Conservation (phyloP, 2,113 vertebrate genomes). For the Xiphorhynchus elegans region DNA sequence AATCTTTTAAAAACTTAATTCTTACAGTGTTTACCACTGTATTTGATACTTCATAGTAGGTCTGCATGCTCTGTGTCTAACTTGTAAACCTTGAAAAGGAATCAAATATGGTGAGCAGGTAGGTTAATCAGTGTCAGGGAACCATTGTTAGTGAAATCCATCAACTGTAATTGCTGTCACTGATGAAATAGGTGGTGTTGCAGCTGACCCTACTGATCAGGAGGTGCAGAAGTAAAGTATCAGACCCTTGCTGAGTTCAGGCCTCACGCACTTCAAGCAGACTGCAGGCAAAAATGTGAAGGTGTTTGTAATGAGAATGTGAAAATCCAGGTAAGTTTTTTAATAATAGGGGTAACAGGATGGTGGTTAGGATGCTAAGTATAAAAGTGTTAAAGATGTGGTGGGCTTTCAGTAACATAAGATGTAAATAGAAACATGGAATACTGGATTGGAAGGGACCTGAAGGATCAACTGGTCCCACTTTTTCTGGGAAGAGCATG, state of each 20-base stretch:
- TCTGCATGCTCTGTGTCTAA: neutral
- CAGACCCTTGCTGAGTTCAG: neutral
- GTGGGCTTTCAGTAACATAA: neutral
- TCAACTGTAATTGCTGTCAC: slow-evolving; percentile 17
- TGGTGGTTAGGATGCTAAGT: neutral
- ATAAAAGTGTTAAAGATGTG: neutral
- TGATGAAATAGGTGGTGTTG: neutral
- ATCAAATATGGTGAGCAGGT: neutral
- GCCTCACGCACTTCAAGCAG: neutral
- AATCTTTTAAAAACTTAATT: neutral
- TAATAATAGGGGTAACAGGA: neutral
- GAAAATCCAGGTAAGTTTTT: neutral
- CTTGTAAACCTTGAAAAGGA: neutral
- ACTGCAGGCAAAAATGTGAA: neutral
- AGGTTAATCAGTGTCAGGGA: slow-evolving; percentile 31
- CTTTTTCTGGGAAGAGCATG: neutral
- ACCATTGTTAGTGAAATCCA: neutral
- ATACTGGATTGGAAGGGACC: neutral
- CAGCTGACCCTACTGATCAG: neutral
- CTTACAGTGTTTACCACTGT: neutral
- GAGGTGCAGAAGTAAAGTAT: neutral
- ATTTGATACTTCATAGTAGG: fast-evolving
- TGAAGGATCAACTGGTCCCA: neutral
- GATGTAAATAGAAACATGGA: neutral
- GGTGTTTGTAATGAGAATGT: neutral